phyloP scores from a whole-genome alignment of 2,113 vertebrate species.

The Athene noctua region DNA sequence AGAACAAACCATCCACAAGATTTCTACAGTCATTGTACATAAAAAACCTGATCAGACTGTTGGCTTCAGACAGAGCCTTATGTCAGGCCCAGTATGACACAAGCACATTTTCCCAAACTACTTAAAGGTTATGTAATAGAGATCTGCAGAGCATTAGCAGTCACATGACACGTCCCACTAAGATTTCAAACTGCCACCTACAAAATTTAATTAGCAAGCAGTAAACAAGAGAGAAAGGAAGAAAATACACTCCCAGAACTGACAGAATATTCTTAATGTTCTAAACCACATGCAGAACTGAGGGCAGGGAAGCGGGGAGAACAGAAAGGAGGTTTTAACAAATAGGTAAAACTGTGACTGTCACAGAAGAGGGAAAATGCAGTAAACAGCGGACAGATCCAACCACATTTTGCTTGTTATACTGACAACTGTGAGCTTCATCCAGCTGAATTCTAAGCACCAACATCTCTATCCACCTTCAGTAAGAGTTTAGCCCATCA shows the following conservation, averaged over 20 bases:
- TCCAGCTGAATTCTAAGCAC: not conserved
- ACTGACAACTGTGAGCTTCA: not conserved
- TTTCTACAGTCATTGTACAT: constrained; percentile 24
- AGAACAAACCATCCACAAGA: constrained; percentile 28
- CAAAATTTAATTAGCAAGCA: constrained; percentile 52
- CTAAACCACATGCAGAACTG: fast-evolving
- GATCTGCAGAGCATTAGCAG: constrained; percentile 62
- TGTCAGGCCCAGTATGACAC: constrained; percentile 54
- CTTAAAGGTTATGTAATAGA: constrained; percentile 73
- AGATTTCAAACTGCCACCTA: constrained; percentile 63
- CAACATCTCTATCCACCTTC: not conserved
- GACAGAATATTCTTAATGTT: not conserved
- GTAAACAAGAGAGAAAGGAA: constrained; percentile 1
- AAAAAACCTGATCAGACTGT: not conserved
- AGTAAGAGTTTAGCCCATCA: not conserved
- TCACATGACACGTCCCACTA: constrained; percentile 51
- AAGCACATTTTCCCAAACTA: constrained; percentile 60
- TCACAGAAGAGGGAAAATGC: not conserved
- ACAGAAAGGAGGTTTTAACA: not conserved
- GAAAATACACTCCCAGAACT: not conserved
- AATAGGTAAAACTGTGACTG: not conserved
- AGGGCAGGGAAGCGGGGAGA: not conserved
- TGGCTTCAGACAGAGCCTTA: constrained; percentile 50
- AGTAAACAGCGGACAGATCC: not conserved
- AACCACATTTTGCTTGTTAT: fast-evolving